phyloP scores from a whole-genome alignment of 2,113 vertebrate genomes.

The Panthera tigris region DNA sequence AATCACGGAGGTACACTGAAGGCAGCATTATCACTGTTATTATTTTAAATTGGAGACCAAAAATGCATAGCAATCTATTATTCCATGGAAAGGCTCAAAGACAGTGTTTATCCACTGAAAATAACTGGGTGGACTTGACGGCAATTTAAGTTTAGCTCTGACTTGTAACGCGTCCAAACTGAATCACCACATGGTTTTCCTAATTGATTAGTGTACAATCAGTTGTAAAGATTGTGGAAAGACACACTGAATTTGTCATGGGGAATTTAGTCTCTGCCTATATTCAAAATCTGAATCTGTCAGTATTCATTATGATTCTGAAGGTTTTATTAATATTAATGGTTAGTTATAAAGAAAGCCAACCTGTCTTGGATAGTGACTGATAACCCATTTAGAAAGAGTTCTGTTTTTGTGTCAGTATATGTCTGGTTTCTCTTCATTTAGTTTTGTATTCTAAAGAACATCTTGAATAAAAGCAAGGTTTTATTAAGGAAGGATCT shows the following conservation, averaged over 20 bases:
- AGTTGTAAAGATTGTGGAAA: slow-evolving; percentile 41
- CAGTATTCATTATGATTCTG: slow-evolving; percentile 56
- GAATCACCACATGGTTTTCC: slow-evolving; percentile 33
- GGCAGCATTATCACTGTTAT: slow-evolving; percentile 10
- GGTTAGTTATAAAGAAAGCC: slow-evolving; percentile 34
- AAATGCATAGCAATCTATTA: slow-evolving; percentile 35
- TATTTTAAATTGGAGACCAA: slow-evolving; percentile 53
- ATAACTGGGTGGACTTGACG: slow-evolving; percentile 17
- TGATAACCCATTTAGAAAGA: slow-evolving; percentile 10
- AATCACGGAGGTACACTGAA: slow-evolving; percentile 21
- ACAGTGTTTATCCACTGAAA: slow-evolving; percentile 35
- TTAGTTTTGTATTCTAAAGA: slow-evolving; percentile 41
- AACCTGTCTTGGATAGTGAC: background rate
- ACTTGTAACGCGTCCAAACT: background rate
- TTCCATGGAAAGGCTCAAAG: slow-evolving; percentile 50
- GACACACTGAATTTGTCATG: slow-evolving; percentile 38
- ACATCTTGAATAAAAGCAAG: background rate
- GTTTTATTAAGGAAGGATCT: background rate
- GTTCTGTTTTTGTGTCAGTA: background rate
- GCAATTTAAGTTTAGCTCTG: slow-evolving; percentile 51
- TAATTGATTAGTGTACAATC: slow-evolving; percentile 48
- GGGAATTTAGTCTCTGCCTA: slow-evolving; percentile 52
- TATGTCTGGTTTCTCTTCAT: background rate
- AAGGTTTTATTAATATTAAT: slow-evolving; percentile 65
- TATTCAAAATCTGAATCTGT: slow-evolving; percentile 25